Evolutionary conservation across 2,113 vertebrate species (phyloP).

Genomic region (Poeciliopsis prolifica): DNA sequence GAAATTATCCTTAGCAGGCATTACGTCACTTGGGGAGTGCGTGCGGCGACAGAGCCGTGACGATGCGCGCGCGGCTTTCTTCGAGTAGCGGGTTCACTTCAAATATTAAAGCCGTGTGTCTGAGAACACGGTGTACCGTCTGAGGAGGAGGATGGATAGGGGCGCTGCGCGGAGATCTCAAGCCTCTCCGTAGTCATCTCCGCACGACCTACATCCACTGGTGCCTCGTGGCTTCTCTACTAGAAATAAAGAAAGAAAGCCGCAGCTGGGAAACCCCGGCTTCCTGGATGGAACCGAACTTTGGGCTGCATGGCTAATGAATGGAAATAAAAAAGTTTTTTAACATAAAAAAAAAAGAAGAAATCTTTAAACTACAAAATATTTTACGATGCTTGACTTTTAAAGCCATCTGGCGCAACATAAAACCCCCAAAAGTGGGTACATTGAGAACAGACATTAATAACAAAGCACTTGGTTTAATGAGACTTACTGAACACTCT

Average conservation of each 20-base stretch:
- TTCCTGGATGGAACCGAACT: constrained; percentile 21
- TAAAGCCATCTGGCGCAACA: too few species aligned
- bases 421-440: too few species aligned
- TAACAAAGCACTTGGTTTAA: too few species aligned
- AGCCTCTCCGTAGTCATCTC: not conserved
- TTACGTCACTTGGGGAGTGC: constrained; percentile 41
- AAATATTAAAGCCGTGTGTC: not conserved
- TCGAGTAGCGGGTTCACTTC: not conserved
- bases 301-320: not conserved
- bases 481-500: too few species aligned
- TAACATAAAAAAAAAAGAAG: too few species aligned
- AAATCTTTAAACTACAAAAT: too few species aligned
- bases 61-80: not conserved
- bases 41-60: constrained; percentile 28
- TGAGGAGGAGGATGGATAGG: not conserved
- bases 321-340: too few species aligned
- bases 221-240: constrained; percentile 50
- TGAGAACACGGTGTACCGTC: not conserved
- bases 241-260: constrained; percentile 49
- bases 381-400: too few species aligned
- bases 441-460: too few species aligned
- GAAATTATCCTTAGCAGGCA: not conserved
- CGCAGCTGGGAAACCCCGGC: constrained; percentile 51
- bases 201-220: constrained; percentile 35
- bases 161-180: not conserved